phyloP scores from a whole-genome alignment of 2,113 vertebrate species.

The Dipodomys ordii region DNA sequence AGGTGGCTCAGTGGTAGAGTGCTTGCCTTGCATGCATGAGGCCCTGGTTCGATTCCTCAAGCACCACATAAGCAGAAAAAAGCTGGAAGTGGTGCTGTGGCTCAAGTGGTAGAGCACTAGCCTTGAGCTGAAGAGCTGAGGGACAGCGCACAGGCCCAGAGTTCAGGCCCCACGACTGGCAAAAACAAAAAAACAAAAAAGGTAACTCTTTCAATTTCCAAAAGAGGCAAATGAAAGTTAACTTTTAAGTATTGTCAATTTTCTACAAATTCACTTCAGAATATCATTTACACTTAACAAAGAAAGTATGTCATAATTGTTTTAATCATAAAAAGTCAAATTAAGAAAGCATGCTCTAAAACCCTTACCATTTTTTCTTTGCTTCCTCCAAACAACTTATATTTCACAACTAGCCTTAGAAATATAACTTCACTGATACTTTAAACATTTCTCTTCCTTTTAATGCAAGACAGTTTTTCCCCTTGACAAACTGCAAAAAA shows the following conservation, averaged over 20 bases:
- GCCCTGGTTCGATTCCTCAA: too few relatives aligned
- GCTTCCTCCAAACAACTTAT: background rate
- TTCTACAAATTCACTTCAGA: constrained; percentile 50
- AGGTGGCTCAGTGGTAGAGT: too few relatives aligned
- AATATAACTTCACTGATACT: constrained; percentile 20
- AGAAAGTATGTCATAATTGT: background rate
- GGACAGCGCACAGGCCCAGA: too few relatives aligned
- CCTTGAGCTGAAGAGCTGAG: too few relatives aligned
- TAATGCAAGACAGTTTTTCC: background rate
- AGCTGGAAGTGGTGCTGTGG: too few relatives aligned
- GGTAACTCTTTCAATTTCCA: background rate
- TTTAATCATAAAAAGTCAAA: constrained; percentile 32
- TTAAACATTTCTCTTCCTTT: background rate
- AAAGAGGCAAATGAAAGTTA: background rate
- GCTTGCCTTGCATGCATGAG: too few relatives aligned
- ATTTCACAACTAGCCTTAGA: constrained; percentile 13
- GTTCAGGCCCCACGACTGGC: too few relatives aligned
- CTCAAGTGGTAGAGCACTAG: too few relatives aligned
- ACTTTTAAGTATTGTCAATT: background rate
- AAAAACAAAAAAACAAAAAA: too few relatives aligned
- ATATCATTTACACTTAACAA: constrained; percentile 11
- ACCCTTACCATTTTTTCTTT: background rate
- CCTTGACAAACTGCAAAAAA: background rate
- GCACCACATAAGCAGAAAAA: too few relatives aligned
- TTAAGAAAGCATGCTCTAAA: background rate